These are phyloP conservation scores for Chironomus striatipennis DNA, from an alignment of 1,140 invertebrate species.

Conservation along the genomic window DNA sequence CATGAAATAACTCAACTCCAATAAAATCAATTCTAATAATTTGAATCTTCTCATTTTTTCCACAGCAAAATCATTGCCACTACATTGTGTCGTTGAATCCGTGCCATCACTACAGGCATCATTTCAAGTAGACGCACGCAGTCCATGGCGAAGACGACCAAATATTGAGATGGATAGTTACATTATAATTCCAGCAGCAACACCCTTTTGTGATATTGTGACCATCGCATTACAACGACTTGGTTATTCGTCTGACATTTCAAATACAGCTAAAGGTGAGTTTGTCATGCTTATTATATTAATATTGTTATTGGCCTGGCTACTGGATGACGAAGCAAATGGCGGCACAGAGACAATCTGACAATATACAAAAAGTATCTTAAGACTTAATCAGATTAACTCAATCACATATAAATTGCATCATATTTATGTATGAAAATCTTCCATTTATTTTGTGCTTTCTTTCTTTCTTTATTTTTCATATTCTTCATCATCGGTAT, in stretches of 20 bases:
- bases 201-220: conserved; percentile 76
- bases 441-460: neutral
- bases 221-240: conserved; percentile 65
- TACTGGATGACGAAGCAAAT: no score
- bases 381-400: neutral
- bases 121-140: conserved; percentile 41
- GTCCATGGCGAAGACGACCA: conserved; percentile 50
- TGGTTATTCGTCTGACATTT: conserved; percentile 67
- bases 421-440: conserved; percentile 17
- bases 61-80: conserved; percentile 80
- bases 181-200: conserved; percentile 84
- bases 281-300: conserved; percentile 8
- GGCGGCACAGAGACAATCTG: no score
- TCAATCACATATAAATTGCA: neutral
- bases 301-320: neutral
- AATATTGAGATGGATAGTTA: conserved; percentile 82
- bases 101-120: conserved; percentile 52
- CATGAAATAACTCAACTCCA: no score
- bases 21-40: neutral
- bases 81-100: conserved; percentile 84
- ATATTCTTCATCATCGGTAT: no score
- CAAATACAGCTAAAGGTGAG: conserved; percentile 68
- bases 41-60: conserved; percentile 30
- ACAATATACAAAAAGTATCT: no score
- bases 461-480: neutral